Conservation (phyloP, 2,888 invertebrate genomes). For the Drosophila austrosaltans region DNA sequence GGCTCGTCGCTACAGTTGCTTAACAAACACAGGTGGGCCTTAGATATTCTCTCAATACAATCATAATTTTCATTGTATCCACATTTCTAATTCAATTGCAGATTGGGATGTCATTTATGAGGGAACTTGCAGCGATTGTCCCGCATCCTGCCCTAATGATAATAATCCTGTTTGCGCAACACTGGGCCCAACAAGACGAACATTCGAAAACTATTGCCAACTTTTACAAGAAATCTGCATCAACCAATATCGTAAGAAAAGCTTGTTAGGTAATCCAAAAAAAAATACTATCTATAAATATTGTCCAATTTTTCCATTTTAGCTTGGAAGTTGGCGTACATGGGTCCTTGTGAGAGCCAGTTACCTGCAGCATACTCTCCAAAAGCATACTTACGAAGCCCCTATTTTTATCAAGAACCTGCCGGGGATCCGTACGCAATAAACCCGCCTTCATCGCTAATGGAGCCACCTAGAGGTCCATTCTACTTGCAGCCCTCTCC, state of each 20-base stretch:
- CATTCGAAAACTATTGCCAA: conserved; percentile 33
- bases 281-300: neutral
- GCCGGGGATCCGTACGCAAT: neutral
- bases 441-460: neutral
- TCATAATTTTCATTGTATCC: no score
- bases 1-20: conserved; percentile 27
- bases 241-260: conserved; percentile 28
- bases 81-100: neutral
- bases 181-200: conserved; percentile 25
- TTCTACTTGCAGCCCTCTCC: neutral
- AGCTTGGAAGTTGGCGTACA: conserved; percentile 4
- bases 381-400: neutral
- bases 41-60: no score
- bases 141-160: conserved; percentile 24
- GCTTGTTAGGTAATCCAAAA: neutral
- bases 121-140: conserved; percentile 32
- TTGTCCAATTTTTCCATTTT: neutral
- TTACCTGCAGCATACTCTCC: neutral
- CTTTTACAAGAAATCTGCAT: conserved; percentile 40
- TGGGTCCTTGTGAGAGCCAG: neutral
- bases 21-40: conserved; percentile 23
- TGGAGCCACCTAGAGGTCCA: neutral
- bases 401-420: neutral
- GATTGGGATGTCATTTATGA: conserved; percentile 38
- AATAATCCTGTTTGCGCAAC: conserved; percentile 24